Percentiles rank a stretch among this genome's conserved stretches.
phyloP scores from a whole-genome alignment of 2,888 invertebrate species.

The Lithophane socia region DNA sequence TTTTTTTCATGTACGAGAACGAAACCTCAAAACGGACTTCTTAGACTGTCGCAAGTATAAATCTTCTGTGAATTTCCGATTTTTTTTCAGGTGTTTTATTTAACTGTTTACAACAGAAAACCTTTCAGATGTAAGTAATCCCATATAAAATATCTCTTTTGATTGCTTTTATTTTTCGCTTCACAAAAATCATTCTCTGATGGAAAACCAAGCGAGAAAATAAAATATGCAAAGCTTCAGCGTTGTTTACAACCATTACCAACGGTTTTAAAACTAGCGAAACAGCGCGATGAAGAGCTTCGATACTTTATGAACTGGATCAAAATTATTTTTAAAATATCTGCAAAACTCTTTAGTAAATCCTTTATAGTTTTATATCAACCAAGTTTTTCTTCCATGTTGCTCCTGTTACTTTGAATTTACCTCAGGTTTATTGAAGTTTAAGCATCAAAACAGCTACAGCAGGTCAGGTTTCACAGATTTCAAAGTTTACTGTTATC shows the following conservation, averaged over 20 bases:
- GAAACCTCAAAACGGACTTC: too few species aligned
- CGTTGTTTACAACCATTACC: conserved; percentile 18
- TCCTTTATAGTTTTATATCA: neutral
- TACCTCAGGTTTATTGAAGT: neutral
- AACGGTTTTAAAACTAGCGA: conserved; percentile 9
- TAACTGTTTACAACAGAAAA: neutral
- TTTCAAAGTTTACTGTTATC: neutral
- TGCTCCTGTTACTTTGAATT: neutral
- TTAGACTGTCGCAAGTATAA: too few species aligned
- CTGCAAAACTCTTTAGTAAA: neutral
- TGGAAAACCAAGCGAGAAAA: neutral
- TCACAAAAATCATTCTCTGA: neutral
- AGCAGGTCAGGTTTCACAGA: neutral
- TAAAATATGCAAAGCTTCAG: conserved; percentile 31
- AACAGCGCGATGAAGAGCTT: neutral
- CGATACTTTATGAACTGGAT: conserved; percentile 10
- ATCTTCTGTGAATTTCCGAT: too few species aligned
- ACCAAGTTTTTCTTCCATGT: neutral
- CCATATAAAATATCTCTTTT: neutral
- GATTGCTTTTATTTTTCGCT: neutral
- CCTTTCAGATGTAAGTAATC: neutral
- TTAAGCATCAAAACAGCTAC: neutral
- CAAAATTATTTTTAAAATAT: conserved; percentile 3
- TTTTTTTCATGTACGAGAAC: too few species aligned
- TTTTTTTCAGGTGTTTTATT: neutral